Evolutionary conservation across 2,797 vertebrate genomes (phyloP).

Genomic region (Helicolenus hilgendorfi): DNA sequence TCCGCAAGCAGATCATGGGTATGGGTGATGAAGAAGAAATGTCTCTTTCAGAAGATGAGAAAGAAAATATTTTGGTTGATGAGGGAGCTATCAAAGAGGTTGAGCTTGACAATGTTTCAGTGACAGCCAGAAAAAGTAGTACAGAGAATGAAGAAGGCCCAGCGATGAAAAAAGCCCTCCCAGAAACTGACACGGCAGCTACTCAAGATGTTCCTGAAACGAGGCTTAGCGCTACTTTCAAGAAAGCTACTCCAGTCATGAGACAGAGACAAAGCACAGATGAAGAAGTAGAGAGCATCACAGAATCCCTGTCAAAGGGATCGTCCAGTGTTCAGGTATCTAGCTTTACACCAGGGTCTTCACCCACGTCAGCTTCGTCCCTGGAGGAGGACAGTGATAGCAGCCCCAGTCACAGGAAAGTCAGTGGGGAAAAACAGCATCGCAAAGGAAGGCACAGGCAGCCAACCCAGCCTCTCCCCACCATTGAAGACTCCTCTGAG

Average conservation of each 20-base stretch:
- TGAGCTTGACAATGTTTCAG: conserved; percentile 80
- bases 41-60: conserved; percentile 94
- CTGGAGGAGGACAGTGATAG: conserved; percentile 99
- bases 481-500: conserved; percentile 97
- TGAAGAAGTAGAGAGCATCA: conserved; percentile 96
- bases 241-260: conserved; percentile 76
- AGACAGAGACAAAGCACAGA: conserved; percentile 85
- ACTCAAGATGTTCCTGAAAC: conserved; percentile 80
- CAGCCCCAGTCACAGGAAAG: conserved; percentile 94
- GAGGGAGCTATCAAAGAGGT: conserved; percentile 82
- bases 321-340: conserved; percentile 97
- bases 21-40: conserved; percentile 95
- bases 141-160: conserved; percentile 89
- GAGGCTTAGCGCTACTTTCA: conserved; percentile 55
- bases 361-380: conserved; percentile 97
- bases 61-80: conserved; percentile 88
- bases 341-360: conserved; percentile 96
- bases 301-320: conserved; percentile 95
- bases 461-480: conserved; percentile 93
- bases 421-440: conserved; percentile 94
- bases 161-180: conserved; percentile 81
- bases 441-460: conserved; percentile 95
- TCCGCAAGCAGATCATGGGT: conserved; percentile 95
- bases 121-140: conserved; percentile 88
- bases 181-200: conserved; percentile 84